Conservation (phyloP, 2,888 invertebrate genomes). For the Pandemis cinnamomeana region DNA sequence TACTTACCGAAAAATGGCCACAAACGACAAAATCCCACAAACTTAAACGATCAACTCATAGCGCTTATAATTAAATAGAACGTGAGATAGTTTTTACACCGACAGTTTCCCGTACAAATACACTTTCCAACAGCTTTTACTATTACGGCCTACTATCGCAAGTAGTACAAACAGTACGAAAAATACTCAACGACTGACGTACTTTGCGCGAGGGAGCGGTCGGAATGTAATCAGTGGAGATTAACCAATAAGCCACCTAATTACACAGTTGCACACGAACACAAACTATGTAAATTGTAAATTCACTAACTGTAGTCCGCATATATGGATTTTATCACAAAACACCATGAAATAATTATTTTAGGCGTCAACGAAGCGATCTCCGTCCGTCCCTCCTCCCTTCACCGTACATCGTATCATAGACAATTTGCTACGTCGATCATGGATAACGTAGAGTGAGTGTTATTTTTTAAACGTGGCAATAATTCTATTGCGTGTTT, state of each 20-base stretch:
- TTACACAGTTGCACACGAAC: conserved; percentile 62
- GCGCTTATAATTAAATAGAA: conserved; percentile 64
- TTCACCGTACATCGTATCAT: conserved; percentile 73
- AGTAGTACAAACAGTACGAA: conserved; percentile 82
- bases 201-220: conserved; percentile 81
- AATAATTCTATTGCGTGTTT: not conserved
- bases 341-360: conserved; percentile 68
- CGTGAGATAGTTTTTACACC: conserved; percentile 78
- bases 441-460: conserved; percentile 60
- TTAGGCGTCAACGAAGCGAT: conserved; percentile 81
- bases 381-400: conserved; percentile 71
- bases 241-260: conserved; percentile 53
- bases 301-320: conserved; percentile 69
- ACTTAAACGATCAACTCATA: conserved; percentile 67
- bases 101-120: conserved; percentile 74
- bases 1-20: conserved; percentile 81
- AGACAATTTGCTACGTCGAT: conserved; percentile 44
- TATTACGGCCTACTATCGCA: conserved; percentile 76
- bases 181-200: conserved; percentile 80
- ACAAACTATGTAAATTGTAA: conserved; percentile 60
- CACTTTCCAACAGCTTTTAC: conserved; percentile 84
- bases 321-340: conserved; percentile 66
- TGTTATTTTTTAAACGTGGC: conserved; percentile 16
- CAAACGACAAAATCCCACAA: conserved; percentile 71
- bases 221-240: conserved; percentile 70